Percentiles rank a stretch among this genome's conserved stretches.
Conservation (phyloP, 2,113 vertebrate species). For the Rhea americana region DNA sequence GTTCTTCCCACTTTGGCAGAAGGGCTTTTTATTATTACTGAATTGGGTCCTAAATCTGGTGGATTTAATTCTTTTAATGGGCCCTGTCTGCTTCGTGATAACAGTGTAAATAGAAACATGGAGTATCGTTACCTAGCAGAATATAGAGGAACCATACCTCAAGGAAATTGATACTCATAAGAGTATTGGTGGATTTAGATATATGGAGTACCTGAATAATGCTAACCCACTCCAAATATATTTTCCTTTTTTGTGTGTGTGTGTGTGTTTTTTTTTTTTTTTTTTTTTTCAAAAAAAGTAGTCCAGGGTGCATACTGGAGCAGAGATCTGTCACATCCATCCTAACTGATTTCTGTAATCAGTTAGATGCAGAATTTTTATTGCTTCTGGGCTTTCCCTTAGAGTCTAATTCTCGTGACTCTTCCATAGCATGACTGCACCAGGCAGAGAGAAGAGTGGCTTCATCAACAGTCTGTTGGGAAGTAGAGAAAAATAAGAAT, state of each 20-base stretch:
- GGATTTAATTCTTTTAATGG: not conserved
- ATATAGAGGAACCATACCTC: not conserved
- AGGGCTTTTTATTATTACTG: not conserved
- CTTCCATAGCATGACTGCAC: not conserved
- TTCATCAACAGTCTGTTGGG: not conserved
- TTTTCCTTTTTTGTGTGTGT: too few relatives aligned
- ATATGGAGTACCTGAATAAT: not conserved
- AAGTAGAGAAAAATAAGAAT: not conserved
- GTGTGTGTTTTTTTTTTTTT: not conserved
- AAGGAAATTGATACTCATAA: not conserved
- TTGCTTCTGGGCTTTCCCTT: not conserved
- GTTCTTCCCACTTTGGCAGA: not conserved
- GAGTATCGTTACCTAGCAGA: fast-evolving
- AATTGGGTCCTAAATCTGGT: not conserved
- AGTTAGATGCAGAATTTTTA: not conserved
- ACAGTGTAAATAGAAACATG: not conserved
- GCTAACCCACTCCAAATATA: not conserved
- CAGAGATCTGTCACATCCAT: not conserved
- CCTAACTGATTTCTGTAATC: not conserved
- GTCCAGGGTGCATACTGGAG: not conserved
- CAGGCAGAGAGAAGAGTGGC: not conserved
- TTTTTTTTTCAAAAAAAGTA: not conserved
- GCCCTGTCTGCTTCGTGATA: not conserved
- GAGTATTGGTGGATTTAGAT: not conserved
- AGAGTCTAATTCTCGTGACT: not conserved